Base-by-base conservation (phyloP, 2,888 invertebrate species). In the Congeria kusceri region DNA sequence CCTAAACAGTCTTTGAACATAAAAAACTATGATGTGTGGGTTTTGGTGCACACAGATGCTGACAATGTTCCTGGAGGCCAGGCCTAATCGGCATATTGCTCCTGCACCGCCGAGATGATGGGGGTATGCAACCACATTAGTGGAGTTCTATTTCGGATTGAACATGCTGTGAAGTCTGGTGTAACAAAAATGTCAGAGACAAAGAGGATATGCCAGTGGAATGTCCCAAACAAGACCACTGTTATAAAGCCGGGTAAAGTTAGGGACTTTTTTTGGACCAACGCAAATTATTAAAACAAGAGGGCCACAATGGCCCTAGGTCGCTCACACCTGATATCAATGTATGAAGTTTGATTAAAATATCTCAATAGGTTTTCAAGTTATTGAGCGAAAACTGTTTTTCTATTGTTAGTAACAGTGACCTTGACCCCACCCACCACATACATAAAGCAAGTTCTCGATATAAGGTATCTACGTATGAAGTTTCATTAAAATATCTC, bases 51-150 rank as follows among this genome's bases (percentile, higher is more conserved):
- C 4, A 49, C 4, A 20, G 18, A 9, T 49, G n/a, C 4, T 5
- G n/a, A 4, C 4, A 20, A 49, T 20, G 20, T 3, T n/a, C 70
- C 44, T 53, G 74, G 64, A 32, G 71, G 58, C 28, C 2, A 53
- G 29, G 56, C 73, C 23, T 4, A 71, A 7, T 57, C 44, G 25
- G 70, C 27, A 0, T 81, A 79, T 53, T 84, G 80, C 49, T 63
- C 65, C 0, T 79, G 84, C 53, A 81, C 75, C 11, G 77, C 79
- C 13, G 79, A 74, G 9, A 80, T 80, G 76, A 29, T 57, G 11
- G 72, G 76, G 7, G 32, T 63, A 11, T 79, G 74, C 46, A 79
- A 79, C 27, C 74, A 79, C 62, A 59, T 79, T 23, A 61, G 70
- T 46, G 67, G 75, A n/a, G 4, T 71, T 1, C 64, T 79, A 3